phyloP scores from a whole-genome alignment of 2,888 invertebrate genomes.

The Sylvicola cinctus region DNA sequence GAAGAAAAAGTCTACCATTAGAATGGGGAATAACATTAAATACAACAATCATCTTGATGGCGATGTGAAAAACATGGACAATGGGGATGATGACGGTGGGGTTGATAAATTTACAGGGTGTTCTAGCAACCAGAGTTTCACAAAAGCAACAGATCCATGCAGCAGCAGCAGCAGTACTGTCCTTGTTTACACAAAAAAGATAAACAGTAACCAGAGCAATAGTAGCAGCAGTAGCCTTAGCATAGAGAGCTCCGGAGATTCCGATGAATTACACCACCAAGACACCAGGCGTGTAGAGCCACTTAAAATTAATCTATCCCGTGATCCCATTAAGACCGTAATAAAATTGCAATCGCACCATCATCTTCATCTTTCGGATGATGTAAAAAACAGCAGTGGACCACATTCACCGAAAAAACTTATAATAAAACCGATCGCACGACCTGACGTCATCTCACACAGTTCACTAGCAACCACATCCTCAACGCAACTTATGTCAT shows the following conservation, averaged over 20 bases:
- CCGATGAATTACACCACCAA: too few relatives aligned
- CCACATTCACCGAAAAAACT: not conserved
- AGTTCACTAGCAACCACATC: not conserved
- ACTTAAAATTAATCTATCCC: slow-evolving; percentile 22
- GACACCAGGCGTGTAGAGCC: slow-evolving; percentile 21
- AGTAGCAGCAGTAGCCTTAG: too few relatives aligned
- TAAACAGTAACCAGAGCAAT: too few relatives aligned
- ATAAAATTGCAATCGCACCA: not conserved
- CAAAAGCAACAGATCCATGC: too few relatives aligned
- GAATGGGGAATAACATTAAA: not conserved
- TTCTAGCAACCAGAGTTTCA: too few relatives aligned
- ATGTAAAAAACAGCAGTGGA: not conserved
- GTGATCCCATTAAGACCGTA: slow-evolving; percentile 10
- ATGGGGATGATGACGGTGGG: not conserved
- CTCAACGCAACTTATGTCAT: not conserved
- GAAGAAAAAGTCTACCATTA: not conserved
- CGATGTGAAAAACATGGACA: not conserved
- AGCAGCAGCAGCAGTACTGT: too few relatives aligned
- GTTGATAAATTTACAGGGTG: too few relatives aligned
- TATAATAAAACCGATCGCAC: not conserved
- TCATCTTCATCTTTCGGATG: not conserved
- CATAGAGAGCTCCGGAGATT: too few relatives aligned
- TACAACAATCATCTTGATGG: not conserved
- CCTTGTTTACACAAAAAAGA: too few relatives aligned
- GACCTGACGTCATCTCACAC: not conserved